These are phyloP conservation scores for Novumbra hubbsi DNA, from an alignment of 2,797 vertebrate species.

Conservation along the genomic window DNA sequence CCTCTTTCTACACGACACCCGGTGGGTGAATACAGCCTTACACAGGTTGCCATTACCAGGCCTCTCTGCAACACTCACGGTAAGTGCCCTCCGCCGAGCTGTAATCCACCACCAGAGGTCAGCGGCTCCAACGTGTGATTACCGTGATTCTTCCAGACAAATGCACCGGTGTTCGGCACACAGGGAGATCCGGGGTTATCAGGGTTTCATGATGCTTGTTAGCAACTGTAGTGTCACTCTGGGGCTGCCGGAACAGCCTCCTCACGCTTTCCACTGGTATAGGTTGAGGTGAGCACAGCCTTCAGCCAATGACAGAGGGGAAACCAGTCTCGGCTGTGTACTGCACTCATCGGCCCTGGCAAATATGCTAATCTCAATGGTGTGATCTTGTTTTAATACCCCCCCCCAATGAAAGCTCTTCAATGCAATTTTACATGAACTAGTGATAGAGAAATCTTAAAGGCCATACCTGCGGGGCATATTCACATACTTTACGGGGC, in stretches of 20 bases:
- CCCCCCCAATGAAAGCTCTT: background rate
- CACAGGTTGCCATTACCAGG: background rate
- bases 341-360: background rate
- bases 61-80: background rate
- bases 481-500: slow-evolving; percentile 31
- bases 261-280: slow-evolving; percentile 25
- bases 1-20: background rate
- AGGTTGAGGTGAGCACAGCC: slow-evolving; percentile 33
- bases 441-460: slow-evolving; percentile 30
- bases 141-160: slow-evolving; percentile 5
- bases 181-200: slow-evolving; percentile 14
- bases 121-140: background rate
- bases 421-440: background rate
- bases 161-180: background rate
- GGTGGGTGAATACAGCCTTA: background rate
- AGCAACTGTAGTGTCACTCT: slow-evolving; percentile 28
- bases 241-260: slow-evolving; percentile 16
- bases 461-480: slow-evolving; percentile 22
- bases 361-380: background rate
- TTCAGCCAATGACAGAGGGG: slow-evolving; percentile 16
- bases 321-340: background rate
- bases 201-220: slow-evolving; percentile 44
- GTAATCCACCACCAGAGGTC: background rate
- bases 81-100: background rate
- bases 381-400: background rate